Conservation (phyloP, 2,797 vertebrate genomes). For the Aldrovandia affinis region DNA sequence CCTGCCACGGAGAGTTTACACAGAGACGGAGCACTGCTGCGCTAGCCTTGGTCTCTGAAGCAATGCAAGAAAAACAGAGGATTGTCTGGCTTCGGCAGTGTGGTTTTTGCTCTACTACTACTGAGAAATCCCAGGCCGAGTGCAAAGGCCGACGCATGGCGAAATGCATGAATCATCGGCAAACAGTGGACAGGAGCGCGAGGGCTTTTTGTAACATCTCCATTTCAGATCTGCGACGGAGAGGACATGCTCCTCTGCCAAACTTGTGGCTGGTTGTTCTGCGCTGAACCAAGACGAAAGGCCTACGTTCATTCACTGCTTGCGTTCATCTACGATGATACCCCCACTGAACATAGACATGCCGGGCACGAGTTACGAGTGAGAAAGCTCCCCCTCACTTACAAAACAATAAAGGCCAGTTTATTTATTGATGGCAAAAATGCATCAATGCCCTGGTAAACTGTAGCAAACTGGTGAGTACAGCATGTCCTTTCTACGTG, state of each 20-base stretch:
- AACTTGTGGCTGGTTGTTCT: not conserved
- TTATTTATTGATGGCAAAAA: not conserved
- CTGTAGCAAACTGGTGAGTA: not conserved
- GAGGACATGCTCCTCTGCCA: not conserved
- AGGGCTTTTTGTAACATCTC: not conserved
- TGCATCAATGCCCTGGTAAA: not conserved
- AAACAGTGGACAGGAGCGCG: not conserved
- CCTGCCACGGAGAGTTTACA: not conserved
- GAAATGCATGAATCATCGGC: not conserved
- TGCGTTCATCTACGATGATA: too few relatives aligned
- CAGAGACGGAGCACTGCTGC: not conserved
- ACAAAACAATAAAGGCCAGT: too few relatives aligned
- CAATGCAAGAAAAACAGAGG: not conserved
- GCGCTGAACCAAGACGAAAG: too few relatives aligned
- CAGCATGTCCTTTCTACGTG: not conserved
- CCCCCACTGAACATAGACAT: too few relatives aligned
- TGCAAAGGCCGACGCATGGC: not conserved
- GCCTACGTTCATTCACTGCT: too few relatives aligned
- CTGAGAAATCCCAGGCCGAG: not conserved
- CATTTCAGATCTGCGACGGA: not conserved
- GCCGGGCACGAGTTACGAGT: too few relatives aligned
- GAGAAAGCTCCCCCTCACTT: too few relatives aligned
- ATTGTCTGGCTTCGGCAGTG: not conserved
- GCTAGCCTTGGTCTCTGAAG: not conserved
- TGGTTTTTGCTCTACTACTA: not conserved